phyloP scores from a whole-genome alignment of 2,888 invertebrate genomes.

The Eupithecia inturbata region DNA sequence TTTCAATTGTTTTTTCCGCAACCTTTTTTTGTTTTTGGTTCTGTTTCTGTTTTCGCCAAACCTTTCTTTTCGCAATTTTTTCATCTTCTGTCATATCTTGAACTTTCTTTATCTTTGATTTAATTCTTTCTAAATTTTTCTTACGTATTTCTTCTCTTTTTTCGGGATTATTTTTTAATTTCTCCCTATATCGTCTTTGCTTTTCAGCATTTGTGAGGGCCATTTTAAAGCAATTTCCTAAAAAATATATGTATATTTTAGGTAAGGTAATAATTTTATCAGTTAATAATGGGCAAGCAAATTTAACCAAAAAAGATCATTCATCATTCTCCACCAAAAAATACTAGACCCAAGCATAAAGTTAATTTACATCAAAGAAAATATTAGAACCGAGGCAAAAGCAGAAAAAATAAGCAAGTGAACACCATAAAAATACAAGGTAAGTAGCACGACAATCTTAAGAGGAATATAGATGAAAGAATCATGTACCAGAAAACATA shows the following conservation, averaged over 20 bases:
- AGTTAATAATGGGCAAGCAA: background rate
- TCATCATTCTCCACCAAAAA: too few relatives aligned
- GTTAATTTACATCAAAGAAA: background rate
- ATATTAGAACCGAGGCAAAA: background rate
- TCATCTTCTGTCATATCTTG: slow-evolving; percentile 4
- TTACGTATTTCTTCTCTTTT: slow-evolving; percentile 9
- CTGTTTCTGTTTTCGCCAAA: slow-evolving; percentile 11
- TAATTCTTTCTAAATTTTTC: slow-evolving; percentile 12
- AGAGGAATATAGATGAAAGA: background rate
- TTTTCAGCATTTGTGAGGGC: slow-evolving; percentile 10
- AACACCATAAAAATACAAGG: background rate
- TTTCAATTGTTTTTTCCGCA: background rate
- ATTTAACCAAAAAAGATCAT: background rate
- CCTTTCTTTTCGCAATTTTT: slow-evolving; percentile 6
- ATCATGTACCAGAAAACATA: background rate
- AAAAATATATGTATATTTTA: background rate
- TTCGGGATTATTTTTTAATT: slow-evolving; percentile 13
- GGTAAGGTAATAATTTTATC: background rate
- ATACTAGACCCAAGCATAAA: background rate
- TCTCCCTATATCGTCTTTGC: slow-evolving; percentile 12
- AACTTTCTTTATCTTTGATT: slow-evolving; percentile 12
- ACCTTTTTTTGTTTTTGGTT: slow-evolving; percentile 11
- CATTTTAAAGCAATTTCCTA: slow-evolving; percentile 4
- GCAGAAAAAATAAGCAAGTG: background rate
- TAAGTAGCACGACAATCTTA: background rate